Base-by-base conservation (phyloP, 30 jellyfish, hydroid and myxozoan species). In the Cassiopea xamachana region DNA sequence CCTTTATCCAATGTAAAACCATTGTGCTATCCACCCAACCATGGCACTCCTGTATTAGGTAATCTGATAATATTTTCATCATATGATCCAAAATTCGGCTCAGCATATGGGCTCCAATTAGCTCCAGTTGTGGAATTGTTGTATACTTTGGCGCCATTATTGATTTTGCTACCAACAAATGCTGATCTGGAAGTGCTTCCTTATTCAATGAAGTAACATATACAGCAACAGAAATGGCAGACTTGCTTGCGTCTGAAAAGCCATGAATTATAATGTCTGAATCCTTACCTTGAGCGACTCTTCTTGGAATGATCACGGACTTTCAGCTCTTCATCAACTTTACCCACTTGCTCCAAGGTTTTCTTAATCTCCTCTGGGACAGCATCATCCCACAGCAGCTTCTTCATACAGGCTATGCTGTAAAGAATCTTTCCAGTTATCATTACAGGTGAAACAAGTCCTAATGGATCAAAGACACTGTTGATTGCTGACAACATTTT, bases 391-490 rank as follows among this genome's bases (percentile, higher is more conserved):
- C 97, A 93, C 3, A 72, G 46, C 27, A 81, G 60, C 79, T 88
- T 88, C 69, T 14, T 58, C 46, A 59, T 75, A 81, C 98, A 93
- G 61, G 83, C 80, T 51, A 60, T 46, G 80, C 97, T 73, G 84
- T 90, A 90, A n/a, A 93, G 78, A 75, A 73, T 55, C 80, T 93
- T 93, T 71, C 90, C 97, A 62, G 85, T 69, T 71, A 93, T 64
- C 75, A 88, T 67, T 69, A 87, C 92, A 61, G 97, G 94, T n/a
- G 98, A 93, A 46, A 69, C 97, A 18, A 89, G 15, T 62, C 97
- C 98, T 51, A 89, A 83, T 15, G 74, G 87, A 47, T 60, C 89
- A 59, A 68, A 73, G 27, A 88, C 87, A 45, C 79, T 46, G 46
- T 90, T 89, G 89, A 93, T 69, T 69, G 46, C 64, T 68, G 92